These are phyloP conservation scores for Hozukius guyotensis DNA, from an alignment of 2,797 vertebrate genomes.

Conservation along the genomic window DNA sequence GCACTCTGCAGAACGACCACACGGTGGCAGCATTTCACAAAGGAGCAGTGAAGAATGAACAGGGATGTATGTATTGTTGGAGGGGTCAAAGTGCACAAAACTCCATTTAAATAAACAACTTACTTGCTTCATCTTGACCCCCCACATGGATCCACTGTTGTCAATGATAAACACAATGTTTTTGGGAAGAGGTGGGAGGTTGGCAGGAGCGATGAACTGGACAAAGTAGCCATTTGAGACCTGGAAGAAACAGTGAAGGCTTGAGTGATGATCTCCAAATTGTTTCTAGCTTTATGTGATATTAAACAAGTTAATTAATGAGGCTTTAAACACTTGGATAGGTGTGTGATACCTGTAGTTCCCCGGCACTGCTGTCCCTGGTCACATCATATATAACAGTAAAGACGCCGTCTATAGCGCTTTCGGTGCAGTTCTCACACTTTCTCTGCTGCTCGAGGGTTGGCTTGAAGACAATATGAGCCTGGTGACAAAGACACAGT, in stretches of 20 bases:
- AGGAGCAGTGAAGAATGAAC: too few relatives aligned
- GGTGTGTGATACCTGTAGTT: slow-evolving; percentile 85
- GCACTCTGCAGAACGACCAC: slow-evolving; percentile 18
- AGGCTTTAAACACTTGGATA: too few relatives aligned
- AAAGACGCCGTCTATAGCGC: slow-evolving; percentile 87
- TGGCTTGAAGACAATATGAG: slow-evolving; percentile 92
- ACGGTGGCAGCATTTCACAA: slow-evolving; percentile 23
- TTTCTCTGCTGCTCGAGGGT: slow-evolving; percentile 87
- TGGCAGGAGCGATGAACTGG: slow-evolving; percentile 93
- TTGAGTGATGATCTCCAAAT: neutral
- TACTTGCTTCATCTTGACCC: slow-evolving; percentile 98
- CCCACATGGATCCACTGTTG: slow-evolving; percentile 99
- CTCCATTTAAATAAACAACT: neutral
- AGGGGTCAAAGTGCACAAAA: neutral
- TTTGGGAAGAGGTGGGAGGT: slow-evolving; percentile 93
- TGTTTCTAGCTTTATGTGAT: too few relatives aligned
- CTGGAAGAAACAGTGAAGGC: slow-evolving; percentile 70
- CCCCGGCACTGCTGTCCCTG: slow-evolving; percentile 86
- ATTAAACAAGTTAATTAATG: too few relatives aligned
- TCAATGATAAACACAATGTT: slow-evolving; percentile 99
- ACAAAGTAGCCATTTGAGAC: slow-evolving; percentile 96
- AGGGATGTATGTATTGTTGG: neutral
- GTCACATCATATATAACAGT: slow-evolving; percentile 90
- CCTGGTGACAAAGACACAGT: slow-evolving; percentile 65
- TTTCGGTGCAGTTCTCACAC: slow-evolving; percentile 87